phyloP scores from a whole-genome alignment of 1,140 invertebrate genomes.

The Lanistes nyassanus region DNA sequence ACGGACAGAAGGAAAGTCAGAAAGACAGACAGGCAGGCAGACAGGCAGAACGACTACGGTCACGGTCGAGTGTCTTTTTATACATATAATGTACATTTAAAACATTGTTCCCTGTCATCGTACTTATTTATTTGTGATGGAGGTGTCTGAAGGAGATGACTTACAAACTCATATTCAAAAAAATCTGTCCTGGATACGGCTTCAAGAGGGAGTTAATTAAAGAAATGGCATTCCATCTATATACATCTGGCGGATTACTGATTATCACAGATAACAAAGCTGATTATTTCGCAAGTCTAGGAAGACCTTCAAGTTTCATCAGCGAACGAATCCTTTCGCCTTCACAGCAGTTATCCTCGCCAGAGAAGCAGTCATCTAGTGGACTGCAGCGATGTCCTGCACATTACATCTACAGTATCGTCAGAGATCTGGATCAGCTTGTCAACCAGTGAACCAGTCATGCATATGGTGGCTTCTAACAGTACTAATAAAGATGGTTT shows the following conservation, averaged over 20 bases:
- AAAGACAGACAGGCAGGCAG: slow-evolving; percentile 3
- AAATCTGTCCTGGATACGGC: background rate
- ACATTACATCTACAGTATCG: no score
- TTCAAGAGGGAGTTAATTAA: background rate
- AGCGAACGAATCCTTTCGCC: no score
- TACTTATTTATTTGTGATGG: background rate
- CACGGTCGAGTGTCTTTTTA: background rate
- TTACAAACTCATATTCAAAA: background rate
- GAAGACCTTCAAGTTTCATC: no score
- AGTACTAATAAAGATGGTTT: no score
- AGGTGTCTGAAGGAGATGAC: background rate
- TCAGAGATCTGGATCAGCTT: no score
- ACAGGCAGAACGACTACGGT: background rate
- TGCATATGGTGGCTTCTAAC: no score
- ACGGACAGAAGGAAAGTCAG: background rate
- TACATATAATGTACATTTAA: background rate
- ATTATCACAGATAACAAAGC: no score
- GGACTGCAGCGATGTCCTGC: no score
- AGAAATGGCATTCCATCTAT: background rate
- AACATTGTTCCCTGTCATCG: background rate
- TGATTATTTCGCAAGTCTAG: no score
- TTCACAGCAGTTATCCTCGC: no score
- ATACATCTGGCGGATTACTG: background rate
- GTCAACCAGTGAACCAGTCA: no score
- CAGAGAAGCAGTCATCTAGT: no score